Evolutionary conservation across 2,888 invertebrate genomes (phyloP), one percentile per base, ranked within the genome.

Genomic region (Allolobophora icterica): DNA sequence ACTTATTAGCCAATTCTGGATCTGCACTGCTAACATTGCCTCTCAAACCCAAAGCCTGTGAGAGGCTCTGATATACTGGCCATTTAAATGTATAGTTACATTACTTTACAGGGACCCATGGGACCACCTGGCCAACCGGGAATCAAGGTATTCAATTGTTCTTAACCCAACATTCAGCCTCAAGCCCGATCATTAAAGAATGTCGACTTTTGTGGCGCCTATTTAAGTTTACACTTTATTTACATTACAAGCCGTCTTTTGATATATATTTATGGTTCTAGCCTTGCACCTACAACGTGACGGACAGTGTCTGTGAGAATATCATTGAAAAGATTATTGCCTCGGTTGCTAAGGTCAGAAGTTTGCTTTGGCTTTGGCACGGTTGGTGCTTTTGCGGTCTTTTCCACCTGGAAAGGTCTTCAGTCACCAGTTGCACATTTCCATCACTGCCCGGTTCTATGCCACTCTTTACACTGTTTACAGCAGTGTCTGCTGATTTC

Each of bases 271-370:
- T 87, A 24, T 87, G 87, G 38, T 87, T 87, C 38, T 34, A 87
- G 87, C 87, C 87, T 5, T 87, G 87, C 87, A 24, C 87, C 2
- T 35, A 87, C 87, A 87, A 87, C 38, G 8, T 87, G 35, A 87
- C 87, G 34, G 87, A 87, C 35, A 87, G 34, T 87, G 33, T 87
- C 34, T 87, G 87, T 87, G 87, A 87, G 87, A 87, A 87, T 87
- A 87, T 87, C 33, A 87, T 87, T 87, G 87, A 87, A 87, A 87
- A 87, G 87, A 87, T 87, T 87, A 87, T 87, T 24, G 30, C 34
- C 24, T 87, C 87, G 24, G 87, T 87, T 87, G 87, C 87, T 35
- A 87, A 87, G 87, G 87, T 87, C 24, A 87, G 87, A 38, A 87
- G 71, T n/a, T 71, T 1, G n/a, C n/a, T 71, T n/a, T 71, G 30